Evolutionary conservation across 2,113 vertebrate genomes (phyloP).

Genomic region (Galeopterus variegatus): DNA sequence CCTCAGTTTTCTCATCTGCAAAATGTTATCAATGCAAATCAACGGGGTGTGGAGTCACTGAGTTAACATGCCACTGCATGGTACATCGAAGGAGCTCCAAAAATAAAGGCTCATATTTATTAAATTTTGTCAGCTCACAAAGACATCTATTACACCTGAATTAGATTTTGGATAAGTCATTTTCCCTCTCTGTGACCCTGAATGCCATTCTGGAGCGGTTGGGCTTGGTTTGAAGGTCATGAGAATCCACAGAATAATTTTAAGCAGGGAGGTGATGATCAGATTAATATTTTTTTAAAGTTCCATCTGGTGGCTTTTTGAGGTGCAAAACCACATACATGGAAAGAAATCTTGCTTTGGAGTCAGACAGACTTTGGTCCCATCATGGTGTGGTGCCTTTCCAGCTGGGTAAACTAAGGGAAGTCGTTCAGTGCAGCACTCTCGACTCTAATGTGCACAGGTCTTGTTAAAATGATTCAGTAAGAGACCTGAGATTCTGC

Average conservation of each 20-base stretch:
- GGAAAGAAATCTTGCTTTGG: neutral
- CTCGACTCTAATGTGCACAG: neutral
- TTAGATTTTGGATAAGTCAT: neutral
- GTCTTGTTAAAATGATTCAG: neutral
- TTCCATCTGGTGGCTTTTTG: neutral
- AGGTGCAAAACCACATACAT: fast-evolving
- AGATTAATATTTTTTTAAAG: neutral
- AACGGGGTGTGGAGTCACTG: fast-evolving
- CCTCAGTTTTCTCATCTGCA: neutral
- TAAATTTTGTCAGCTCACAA: neutral
- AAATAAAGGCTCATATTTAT: neutral
- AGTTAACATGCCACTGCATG: fast-evolving
- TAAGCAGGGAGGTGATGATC: neutral
- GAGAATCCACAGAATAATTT: neutral
- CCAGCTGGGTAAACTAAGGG: neutral
- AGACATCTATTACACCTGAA: too few species aligned
- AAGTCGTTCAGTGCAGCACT: too few species aligned
- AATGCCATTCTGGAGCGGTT: too few species aligned
- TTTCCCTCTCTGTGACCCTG: neutral
- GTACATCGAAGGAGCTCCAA: neutral
- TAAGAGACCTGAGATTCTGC: neutral
- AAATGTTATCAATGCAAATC: neutral
- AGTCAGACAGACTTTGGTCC: neutral
- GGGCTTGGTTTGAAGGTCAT: neutral
- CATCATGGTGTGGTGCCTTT: too few species aligned